Base-by-base conservation (phyloP, 2,113 vertebrate genomes). In the Xiphorhynchus elegans region DNA sequence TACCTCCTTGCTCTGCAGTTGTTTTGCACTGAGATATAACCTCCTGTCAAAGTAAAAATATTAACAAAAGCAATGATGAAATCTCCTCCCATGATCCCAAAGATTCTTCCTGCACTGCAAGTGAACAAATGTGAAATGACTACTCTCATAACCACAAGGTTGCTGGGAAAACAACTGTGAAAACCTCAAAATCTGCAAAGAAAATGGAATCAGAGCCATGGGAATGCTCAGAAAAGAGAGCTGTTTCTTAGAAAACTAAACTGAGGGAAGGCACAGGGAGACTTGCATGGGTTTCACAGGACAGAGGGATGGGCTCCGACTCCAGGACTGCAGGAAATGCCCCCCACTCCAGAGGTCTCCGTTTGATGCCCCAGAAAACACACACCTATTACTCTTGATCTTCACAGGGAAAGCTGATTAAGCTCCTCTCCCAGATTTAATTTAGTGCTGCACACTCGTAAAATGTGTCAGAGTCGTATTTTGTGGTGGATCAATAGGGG, bases 151-250 rank as follows among this genome's bases (percentile, higher is more conserved):
- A 73, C 72, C 62, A 42, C 67, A 24, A 13, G 66, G 89, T 52
- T 94, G 91, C 97, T 92, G 95, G 75, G 78, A 96, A 96, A 90
- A 92, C 89, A 97, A 91, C 87, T 84, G 91, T 84, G 95, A 92
- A 63, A 97, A 96, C 93, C 90, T 97, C 26, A 53, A 97, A 96
- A 55, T 68, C 93, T 85, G 91, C 90, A 97, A 97, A 97, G 55
- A 86, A 94, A 96, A 97, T 6, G 50, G 50, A 69, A 83, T 66
- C 53, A 59, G 6, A 35, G 46, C 67, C 90, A 31, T 9, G 10
- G 33, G 93, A 89, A 35, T 0, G 10, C 83, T 92, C 55, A 39
- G 68, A 49, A 69, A 59, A 26, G 26, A 86, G 40, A 86, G 35
- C 35, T 40, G 9, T 42, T 91, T 92, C 84, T 90, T 53, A 44